Base-by-base conservation (phyloP, 2,113 vertebrate species). In the Peromyscus leucopus region DNA sequence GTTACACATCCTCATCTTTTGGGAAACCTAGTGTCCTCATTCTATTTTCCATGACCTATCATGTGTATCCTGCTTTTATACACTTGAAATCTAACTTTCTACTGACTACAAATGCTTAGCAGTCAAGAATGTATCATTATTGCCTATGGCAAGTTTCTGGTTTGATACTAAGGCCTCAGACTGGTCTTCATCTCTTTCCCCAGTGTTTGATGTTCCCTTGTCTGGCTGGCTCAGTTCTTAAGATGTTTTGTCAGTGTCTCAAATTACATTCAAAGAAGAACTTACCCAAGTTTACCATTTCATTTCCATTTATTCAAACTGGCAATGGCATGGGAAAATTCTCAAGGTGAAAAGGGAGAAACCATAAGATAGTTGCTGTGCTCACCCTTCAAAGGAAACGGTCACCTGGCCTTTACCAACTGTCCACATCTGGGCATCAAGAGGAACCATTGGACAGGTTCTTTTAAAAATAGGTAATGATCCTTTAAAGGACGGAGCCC, bases 381-480 rank as follows among this genome's bases (percentile, higher is more conserved):
- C 11, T 93, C 59, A n/a, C 19, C 31, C 74, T 93, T 96, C 39
- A 46, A 1, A 28, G 71, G 78, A 71, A 93, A 65, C 72, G 90
- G 84, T 94, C 89, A 97, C 91, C 93, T 94, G 76, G 76, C 10
- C 28, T 93, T 93, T 88, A 84, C 83, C 42, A 92, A 69, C 51
- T 96, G 36, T 46, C 48, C 36, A 87, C 63, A 80, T 88, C 13
- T 80, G n/a, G 12, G 22, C 85, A 48, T 90, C 89, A 91, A 97
- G 80, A 95, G 57, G 69, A 89, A 89, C 82, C 63, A 96, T 36
- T 96, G 59, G 5, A 91, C 97, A 98, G 98, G 98, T 98, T 98
- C 96, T 96, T 97, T 96, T 96, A 96, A 97, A 98, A 98, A 98
- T 97, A 97, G 93, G 91, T 88, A 97, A 95, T 91, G 91, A 94